Conservation (phyloP, 2,797 vertebrate genomes). For the Lepus oiostolus region DNA sequence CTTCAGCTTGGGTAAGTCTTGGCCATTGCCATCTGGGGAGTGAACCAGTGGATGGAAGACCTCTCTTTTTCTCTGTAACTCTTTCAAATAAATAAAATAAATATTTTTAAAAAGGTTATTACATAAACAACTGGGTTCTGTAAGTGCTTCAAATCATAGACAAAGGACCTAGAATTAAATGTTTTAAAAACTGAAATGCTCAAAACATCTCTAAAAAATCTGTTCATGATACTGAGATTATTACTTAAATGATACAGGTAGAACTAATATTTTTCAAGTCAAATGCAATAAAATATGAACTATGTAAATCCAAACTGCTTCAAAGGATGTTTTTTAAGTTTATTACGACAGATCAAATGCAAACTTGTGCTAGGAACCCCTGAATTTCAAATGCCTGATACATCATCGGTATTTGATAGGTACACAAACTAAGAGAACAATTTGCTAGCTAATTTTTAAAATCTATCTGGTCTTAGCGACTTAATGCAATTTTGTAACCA, state of each 20-base stretch:
- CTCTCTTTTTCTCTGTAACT: no score
- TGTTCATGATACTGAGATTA: constrained; percentile 43
- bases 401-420: constrained; percentile 35
- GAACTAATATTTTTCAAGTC: constrained; percentile 60
- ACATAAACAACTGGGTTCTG: background rate
- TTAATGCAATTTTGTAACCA: constrained; percentile 32
- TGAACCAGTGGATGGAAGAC: no score
- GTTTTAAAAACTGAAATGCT: constrained; percentile 53
- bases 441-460: constrained; percentile 17
- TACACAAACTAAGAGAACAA: constrained; percentile 39
- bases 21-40: no score
- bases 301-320: constrained; percentile 49
- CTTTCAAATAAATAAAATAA: no score
- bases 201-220: constrained; percentile 52
- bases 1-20: no score
- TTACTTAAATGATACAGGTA: constrained; percentile 31
- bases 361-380: constrained; percentile 44
- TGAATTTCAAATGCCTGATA: constrained; percentile 45
- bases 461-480: constrained; percentile 35
- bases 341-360: constrained; percentile 51
- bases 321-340: background rate
- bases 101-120: background rate
- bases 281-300: constrained; percentile 56
- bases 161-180: constrained; percentile 56
- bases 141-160: constrained; percentile 62